Evolutionary conservation across 2,797 vertebrate species (phyloP), one percentile per base, ranked within the genome.

Genomic region (Pseudochirops corinnae): DNA sequence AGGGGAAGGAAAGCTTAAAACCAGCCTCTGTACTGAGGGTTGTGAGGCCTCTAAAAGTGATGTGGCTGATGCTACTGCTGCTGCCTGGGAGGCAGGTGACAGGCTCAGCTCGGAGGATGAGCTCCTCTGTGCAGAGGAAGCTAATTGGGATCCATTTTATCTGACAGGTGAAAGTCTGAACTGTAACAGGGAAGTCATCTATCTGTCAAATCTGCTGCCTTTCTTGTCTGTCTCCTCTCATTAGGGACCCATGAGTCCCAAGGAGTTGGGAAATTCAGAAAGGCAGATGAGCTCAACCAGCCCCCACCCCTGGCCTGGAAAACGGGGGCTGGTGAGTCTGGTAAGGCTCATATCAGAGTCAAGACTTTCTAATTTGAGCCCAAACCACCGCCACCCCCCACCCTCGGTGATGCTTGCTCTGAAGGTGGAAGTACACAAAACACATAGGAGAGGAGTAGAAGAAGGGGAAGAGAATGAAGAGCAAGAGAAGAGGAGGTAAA

Each of bases 91-190:
- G 60, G 93, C 58, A 52, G 82, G 93, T 94, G 97, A 93, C 94
- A 96, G 58, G 56, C 28, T 0, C 10, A n/a, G 31, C 93, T 90
- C 2, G 0, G 94, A 93, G 93, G 93, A 91, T 91, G 56, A 24
- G 4, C 0, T 94, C 93, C 74, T 94, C 93, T 1, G 33, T 74
- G 56, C 56, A 18, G 91, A 92, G 62, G 29, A 0, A 2, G 55
- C 94, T 97, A 94, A 96, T 96, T 95, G 96, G 93, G 58, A 53
- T 92, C 31, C 90, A 74, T 91, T 82, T 52, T 82, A 95, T 93
- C 96, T 93, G 94, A 91, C 95, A 95, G 95, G 97, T 97, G 92
- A 93, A 56, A 92, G 91, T 92, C 46, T 90, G 62, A 95, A 82
- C 74, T 0, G 5, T 53, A 5, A 0, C 53, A 10, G 53, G 57